Base-by-base conservation (phyloP, 2,797 vertebrate species). In the Lagothrix lagotricha region DNA sequence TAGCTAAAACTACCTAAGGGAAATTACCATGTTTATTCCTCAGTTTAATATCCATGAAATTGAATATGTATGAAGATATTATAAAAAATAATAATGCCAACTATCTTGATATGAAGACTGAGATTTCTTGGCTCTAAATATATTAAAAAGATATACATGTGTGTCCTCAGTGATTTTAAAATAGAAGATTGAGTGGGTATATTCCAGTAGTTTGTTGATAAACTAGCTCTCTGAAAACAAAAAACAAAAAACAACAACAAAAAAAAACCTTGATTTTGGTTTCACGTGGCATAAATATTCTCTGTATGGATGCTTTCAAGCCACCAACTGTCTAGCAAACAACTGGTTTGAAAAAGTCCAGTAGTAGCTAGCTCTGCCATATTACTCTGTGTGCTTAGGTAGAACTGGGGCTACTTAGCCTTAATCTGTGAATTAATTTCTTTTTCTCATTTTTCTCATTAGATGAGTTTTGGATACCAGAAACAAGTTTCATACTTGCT, bases 401-500 rank as follows among this genome's bases (percentile, higher is more conserved):
- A 80, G 4, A n/a, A 33, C 8, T 90, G 11, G 33, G 19, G 17
- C 11, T 9, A 20, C 57, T 20, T 44, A 75, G 46, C 44, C 93
- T 91, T 89, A 61, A 39, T 92, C 14, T 92, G 39, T 77, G 50
- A 86, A 90, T 90, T 94, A 85, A 95, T 91, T 52, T 75, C 0
- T 82, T 94, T 95, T 58, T 81, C 4, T 24, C 12, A 95, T 97
- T 90, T 96, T 7, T 97, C 94, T 97, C 67, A 94, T 96, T 98
- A 98, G 98, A 98, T 92, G 30, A 13, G 13, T 26, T 52, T 39
- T 87, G 94, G 88, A 95, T 82, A 64, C 61, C 79, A 93, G 93
- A 89, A 61, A 87, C 44, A 87, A 96, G 80, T 20, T 81, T 88
- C 96, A 93, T 77, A 73, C 80, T 95, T 96, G 80, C 48, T 88